Base-by-base conservation (phyloP, 2,888 invertebrate species). In the Hypercompe scribonia region DNA sequence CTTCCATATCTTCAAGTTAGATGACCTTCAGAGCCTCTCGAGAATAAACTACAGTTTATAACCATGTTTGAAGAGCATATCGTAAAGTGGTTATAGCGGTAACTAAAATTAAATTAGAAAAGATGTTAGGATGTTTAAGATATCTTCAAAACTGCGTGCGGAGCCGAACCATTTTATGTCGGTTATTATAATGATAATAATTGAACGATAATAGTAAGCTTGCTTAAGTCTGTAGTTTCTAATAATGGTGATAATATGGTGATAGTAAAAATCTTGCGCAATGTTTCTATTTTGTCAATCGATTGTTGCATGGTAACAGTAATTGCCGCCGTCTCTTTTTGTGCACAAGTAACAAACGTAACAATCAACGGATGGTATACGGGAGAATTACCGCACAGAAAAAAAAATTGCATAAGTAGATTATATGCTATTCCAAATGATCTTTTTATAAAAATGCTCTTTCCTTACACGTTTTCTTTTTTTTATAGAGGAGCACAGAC, bases 1-100 rank as follows among this genome's bases (percentile, higher is more conserved):
- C 80, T 78, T 78, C 76, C 78, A 79, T 81, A 81, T 81, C 80
- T 84, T 78, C 71, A 72, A 79, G 77, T 84, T 81, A 81, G 81
- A 78, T 84, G 83, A 84, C 83, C 84, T 84, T 80, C 70, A 76
- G 74, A 68, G 72, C 63, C 76, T 76, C 76, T 76, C n/a, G 80
- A 73, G 76, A 76, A 77, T 84, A 78, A 79, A 81, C 72, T 81
- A 72, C 42, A 74, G 78, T 73, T 69, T 75, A 65, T 81, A 71
- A 73, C 34, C 65, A 75, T 73, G 69, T 75, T 72, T 75, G 68
- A 80, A 78, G 70, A 74, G 74, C 72, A 76, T 74, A 72, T 77
- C 78, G 74, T 76, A 70, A 78, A 78, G 46, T 66, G 65, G 54
- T 74, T 70, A 77, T 74, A 42, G 67, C 46, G 54, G 58, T 54